phyloP scores from a whole-genome alignment of 2,888 invertebrate genomes.

The Chloroclystis v-ata region DNA sequence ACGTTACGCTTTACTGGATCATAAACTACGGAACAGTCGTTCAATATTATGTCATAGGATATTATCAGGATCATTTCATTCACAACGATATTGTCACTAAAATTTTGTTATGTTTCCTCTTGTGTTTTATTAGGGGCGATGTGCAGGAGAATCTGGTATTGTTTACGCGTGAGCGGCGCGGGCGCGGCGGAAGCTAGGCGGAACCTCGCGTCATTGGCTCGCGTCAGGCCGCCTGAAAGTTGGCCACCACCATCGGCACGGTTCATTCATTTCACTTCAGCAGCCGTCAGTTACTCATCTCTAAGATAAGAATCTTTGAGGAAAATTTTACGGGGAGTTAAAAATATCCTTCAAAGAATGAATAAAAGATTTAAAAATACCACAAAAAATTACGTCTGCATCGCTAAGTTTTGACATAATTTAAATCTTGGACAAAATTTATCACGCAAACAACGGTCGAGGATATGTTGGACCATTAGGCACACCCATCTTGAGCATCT shows the following conservation, averaged over 20 bases:
- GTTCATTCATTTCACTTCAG: constrained; percentile 58
- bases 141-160: constrained; percentile 56
- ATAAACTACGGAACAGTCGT: constrained; percentile 4
- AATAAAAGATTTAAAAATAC: no score
- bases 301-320: constrained; percentile 39
- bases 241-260: constrained; percentile 46
- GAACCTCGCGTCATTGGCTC: constrained; percentile 74
- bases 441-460: constrained; percentile 45
- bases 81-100: constrained; percentile 15
- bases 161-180: constrained; percentile 59
- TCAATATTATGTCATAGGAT: constrained; percentile 12
- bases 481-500: constrained; percentile 69
- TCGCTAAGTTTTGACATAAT: neutral
- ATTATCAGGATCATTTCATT: constrained; percentile 23
- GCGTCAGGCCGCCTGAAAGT: constrained; percentile 51
- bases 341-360: neutral
- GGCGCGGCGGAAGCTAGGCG: constrained; percentile 63
- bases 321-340: constrained; percentile 14
- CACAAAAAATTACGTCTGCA: neutral
- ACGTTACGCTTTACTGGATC: constrained; percentile 5
- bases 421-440: constrained; percentile 31
- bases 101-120: constrained; percentile 32
- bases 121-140: constrained; percentile 34
- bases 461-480: constrained; percentile 59
- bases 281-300: constrained; percentile 41